Evolutionary conservation across 1,140 invertebrate species (phyloP).

Genomic region (Drosophila baimaii): DNA sequence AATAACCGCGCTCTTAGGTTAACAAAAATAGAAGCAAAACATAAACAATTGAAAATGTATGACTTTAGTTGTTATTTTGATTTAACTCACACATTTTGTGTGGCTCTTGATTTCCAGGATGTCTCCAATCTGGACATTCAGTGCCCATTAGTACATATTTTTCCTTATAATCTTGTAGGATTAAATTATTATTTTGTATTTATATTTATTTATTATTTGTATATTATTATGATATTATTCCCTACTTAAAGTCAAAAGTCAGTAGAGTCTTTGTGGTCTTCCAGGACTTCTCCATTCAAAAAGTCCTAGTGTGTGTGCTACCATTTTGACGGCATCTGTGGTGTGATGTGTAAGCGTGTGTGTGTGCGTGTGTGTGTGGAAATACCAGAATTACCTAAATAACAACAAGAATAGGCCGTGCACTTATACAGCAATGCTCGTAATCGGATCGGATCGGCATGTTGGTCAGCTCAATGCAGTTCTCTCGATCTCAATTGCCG

Average conservation of each 20-base stretch:
- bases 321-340: conserved; percentile 1
- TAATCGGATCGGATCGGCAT: conserved; percentile 59
- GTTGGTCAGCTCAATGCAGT: conserved; percentile 17
- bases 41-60: no score
- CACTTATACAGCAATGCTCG: conserved; percentile 46
- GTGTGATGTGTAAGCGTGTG: conserved; percentile 16
- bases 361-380: conserved; percentile 40
- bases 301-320: background rate
- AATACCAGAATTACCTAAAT: conserved; percentile 70
- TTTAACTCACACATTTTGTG: no score
- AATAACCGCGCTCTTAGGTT: no score
- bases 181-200: no score
- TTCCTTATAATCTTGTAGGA: no score
- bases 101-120: no score
- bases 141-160: no score
- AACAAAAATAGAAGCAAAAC: no score
- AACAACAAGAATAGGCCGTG: conserved; percentile 46
- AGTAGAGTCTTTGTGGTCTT: background rate
- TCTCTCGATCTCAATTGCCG: conserved; percentile 56
- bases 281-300: background rate
- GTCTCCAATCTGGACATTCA: no score
- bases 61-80: no score
- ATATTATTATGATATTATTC: no score
- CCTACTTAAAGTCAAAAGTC: no score
- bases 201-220: background rate